phyloP scores from a whole-genome alignment of 2,113 vertebrate species.

The human region DNA sequence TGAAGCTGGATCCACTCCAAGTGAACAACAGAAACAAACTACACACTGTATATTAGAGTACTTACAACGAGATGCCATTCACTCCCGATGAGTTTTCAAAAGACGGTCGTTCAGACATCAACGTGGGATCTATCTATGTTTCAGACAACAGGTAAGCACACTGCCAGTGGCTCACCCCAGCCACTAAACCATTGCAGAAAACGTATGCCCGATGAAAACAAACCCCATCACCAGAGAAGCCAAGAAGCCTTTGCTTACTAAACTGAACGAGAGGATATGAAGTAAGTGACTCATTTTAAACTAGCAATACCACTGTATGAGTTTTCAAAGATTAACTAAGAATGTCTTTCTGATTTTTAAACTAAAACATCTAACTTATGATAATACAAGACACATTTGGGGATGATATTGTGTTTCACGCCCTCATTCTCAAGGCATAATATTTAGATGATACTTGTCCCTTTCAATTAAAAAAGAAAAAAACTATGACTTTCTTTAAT shows the following conservation, averaged over 20 bases:
- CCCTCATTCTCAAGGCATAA: slow-evolving; percentile 84
- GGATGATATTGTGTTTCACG: slow-evolving; percentile 78
- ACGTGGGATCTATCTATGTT: not conserved
- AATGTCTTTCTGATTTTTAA: slow-evolving; percentile 74
- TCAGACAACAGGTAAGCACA: slow-evolving; percentile 61
- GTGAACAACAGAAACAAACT: slow-evolving; percentile 77
- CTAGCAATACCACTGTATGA: slow-evolving; percentile 62
- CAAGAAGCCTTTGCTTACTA: slow-evolving; percentile 47
- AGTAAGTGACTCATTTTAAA: slow-evolving; percentile 61
- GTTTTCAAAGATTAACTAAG: slow-evolving; percentile 69
- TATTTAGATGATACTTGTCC: slow-evolving; percentile 80
- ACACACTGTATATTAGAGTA: slow-evolving; percentile 75
- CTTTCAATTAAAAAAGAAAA: slow-evolving; percentile 76
- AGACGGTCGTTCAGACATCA: slow-evolving; percentile 67
- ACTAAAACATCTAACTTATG: slow-evolving; percentile 78
- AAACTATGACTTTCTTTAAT: slow-evolving; percentile 75
- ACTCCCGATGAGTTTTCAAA: slow-evolving; percentile 67
- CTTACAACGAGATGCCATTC: slow-evolving; percentile 77
- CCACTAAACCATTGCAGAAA: slow-evolving; percentile 56
- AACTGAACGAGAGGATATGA: slow-evolving; percentile 58
- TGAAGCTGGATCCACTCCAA: slow-evolving; percentile 77
- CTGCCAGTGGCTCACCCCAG: slow-evolving; percentile 54
- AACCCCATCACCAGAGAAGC: slow-evolving; percentile 8
- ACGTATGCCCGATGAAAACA: not conserved
- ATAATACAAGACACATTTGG: slow-evolving; percentile 71